phyloP scores from a whole-genome alignment of 2,113 vertebrate species.

The Gymnarchus niloticus region DNA sequence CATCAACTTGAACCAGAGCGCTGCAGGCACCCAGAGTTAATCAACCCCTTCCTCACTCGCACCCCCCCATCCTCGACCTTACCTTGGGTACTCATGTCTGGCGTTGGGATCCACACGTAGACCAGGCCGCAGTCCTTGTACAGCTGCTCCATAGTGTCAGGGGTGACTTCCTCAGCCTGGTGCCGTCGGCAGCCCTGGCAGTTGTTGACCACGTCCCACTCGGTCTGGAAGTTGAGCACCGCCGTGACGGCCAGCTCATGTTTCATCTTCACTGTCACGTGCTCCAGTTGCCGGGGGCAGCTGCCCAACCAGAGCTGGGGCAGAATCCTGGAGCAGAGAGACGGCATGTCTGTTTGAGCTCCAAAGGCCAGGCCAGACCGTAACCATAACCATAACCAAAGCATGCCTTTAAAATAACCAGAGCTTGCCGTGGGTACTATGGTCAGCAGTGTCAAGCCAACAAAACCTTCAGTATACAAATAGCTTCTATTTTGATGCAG shows the following conservation, averaged over 20 bases:
- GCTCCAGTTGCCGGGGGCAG: constrained; percentile 87
- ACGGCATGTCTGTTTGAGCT: background rate
- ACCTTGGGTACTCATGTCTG: constrained; percentile 97
- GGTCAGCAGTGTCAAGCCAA: no score
- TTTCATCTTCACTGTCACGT: constrained; percentile 87
- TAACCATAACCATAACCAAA: no score
- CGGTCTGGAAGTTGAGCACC: constrained; percentile 95
- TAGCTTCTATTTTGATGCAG: no score
- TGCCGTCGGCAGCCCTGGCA: constrained; percentile 80
- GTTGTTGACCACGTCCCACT: constrained; percentile 84
- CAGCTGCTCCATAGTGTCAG: constrained; percentile 77
- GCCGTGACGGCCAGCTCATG: constrained; percentile 83
- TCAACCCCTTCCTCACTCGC: background rate
- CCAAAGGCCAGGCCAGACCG: background rate
- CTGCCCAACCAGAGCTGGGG: constrained; percentile 90
- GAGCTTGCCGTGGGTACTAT: no score
- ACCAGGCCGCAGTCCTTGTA: constrained; percentile 80
- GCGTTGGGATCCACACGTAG: constrained; percentile 92
- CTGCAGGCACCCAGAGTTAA: background rate
- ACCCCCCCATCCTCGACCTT: constrained; percentile 15
- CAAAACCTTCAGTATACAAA: background rate
- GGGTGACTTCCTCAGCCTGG: constrained; percentile 69
- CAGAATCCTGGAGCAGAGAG: constrained; percentile 71
- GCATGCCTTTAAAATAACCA: no score
- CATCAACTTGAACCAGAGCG: background rate